These are phyloP conservation scores for Tichodroma muraria DNA, from an alignment of 2,113 vertebrate species.

Conservation along the genomic window DNA sequence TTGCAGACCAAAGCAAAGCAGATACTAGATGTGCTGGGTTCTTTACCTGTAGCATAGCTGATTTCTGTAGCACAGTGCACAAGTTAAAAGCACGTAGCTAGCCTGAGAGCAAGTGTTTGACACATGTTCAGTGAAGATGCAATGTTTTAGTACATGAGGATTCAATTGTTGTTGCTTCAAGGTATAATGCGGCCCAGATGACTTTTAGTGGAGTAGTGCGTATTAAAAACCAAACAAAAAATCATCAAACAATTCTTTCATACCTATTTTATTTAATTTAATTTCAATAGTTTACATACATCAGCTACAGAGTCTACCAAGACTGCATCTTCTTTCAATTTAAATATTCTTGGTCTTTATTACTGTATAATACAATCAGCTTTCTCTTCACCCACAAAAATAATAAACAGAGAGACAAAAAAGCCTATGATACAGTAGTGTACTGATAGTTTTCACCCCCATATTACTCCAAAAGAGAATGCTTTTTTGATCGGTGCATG, in stretches of 20 bases:
- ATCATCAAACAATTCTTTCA: slow-evolving; percentile 49
- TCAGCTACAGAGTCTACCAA: not conserved
- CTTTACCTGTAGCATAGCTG: not conserved
- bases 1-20: not conserved
- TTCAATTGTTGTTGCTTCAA: slow-evolving; percentile 58
- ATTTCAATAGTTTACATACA: slow-evolving; percentile 36
- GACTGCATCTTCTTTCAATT: slow-evolving; percentile 50
- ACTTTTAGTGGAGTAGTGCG: slow-evolving; percentile 19
- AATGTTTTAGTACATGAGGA: slow-evolving; percentile 28
- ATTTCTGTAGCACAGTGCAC: not conserved
- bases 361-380: slow-evolving; percentile 21
- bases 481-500: not conserved
- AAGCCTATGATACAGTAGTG: not conserved
- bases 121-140: slow-evolving; percentile 55
- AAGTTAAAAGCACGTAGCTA: not conserved
- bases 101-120: slow-evolving; percentile 53
- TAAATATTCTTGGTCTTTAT: slow-evolving; percentile 35
- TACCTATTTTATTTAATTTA: slow-evolving; percentile 54
- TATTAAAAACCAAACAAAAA: slow-evolving; percentile 35
- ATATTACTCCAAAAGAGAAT: not conserved
- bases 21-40: not conserved
- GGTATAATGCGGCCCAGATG: slow-evolving; percentile 56
- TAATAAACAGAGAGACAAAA: slow-evolving; percentile 10
- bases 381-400: slow-evolving; percentile 35
- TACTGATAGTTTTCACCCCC: slow-evolving; percentile 2